Conservation (phyloP, 2,797 vertebrate species). For the Euthynnus affinis region DNA sequence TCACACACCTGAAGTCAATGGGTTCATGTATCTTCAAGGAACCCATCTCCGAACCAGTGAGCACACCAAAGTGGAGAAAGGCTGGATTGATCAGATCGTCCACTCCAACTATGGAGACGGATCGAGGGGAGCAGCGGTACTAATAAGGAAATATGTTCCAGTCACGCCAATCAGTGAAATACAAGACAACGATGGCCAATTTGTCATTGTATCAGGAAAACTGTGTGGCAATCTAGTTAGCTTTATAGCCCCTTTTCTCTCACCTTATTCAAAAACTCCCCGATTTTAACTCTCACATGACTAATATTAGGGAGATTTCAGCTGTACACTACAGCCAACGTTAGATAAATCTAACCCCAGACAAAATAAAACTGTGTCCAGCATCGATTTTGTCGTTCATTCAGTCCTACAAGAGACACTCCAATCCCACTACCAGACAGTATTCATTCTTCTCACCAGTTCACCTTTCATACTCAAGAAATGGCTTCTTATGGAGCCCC, state of each 20-base stretch:
- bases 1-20: slow-evolving; percentile 7
- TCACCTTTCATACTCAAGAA: too few relatives aligned
- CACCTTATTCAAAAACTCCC: too few relatives aligned
- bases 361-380: background rate
- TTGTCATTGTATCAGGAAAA: slow-evolving; percentile 10
- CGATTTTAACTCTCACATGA: too few relatives aligned
- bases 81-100: slow-evolving; percentile 29
- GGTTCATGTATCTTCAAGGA: slow-evolving; percentile 23
- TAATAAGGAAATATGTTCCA: slow-evolving; percentile 15
- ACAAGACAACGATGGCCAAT: slow-evolving; percentile 13
- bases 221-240: slow-evolving; percentile 1
- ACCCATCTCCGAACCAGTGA: slow-evolving; percentile 16
- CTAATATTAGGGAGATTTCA: too few relatives aligned
- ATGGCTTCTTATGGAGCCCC: too few relatives aligned
- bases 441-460: too few relatives aligned
- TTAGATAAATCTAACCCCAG: background rate
- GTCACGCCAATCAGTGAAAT: background rate
- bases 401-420: too few relatives aligned
- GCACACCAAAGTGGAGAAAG: slow-evolving; percentile 1
- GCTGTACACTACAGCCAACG: too few relatives aligned
- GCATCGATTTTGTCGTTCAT: too few relatives aligned
- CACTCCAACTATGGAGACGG: slow-evolving; percentile 20
- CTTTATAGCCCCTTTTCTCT: background rate
- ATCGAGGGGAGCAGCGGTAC: slow-evolving; percentile 12
- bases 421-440: too few relatives aligned